These are phyloP conservation scores for Thecophora atra DNA, from an alignment of 2,888 invertebrate genomes.

Conservation along the genomic window DNA sequence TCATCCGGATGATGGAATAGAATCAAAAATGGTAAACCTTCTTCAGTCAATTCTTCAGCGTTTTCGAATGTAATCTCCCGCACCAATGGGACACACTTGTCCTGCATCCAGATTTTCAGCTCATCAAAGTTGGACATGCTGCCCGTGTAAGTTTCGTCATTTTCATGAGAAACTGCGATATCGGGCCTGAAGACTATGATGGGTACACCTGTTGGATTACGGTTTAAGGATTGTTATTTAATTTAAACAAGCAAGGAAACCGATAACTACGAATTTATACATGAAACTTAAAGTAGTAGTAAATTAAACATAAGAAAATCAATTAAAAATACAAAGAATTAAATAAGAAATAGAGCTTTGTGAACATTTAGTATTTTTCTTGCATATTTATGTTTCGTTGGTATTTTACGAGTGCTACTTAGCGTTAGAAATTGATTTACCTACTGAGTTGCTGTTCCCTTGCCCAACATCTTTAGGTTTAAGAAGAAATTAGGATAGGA, in stretches of 20 bases:
- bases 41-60: slow-evolving; percentile 98
- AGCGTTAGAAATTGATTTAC: slow-evolving; percentile 45
- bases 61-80: slow-evolving; percentile 99
- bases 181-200: slow-evolving; percentile 86
- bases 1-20: slow-evolving; percentile 91
- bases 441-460: slow-evolving; percentile 34
- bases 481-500: neutral
- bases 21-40: slow-evolving; percentile 97
- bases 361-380: too few relatives aligned
- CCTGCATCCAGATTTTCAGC: slow-evolving; percentile 87
- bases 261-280: too few relatives aligned
- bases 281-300: too few relatives aligned
- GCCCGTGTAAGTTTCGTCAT: slow-evolving; percentile 85
- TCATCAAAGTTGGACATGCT: slow-evolving; percentile 81
- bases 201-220: slow-evolving; percentile 71
- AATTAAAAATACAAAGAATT: too few relatives aligned
- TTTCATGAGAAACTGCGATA: slow-evolving; percentile 79
- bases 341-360: too few relatives aligned
- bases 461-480: slow-evolving; percentile 34
- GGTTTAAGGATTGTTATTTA: too few relatives aligned
- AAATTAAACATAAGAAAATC: too few relatives aligned
- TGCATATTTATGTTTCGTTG: too few relatives aligned
- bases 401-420: slow-evolving; percentile 3
- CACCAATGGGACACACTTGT: slow-evolving; percentile 95
- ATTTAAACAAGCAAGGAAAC: too few relatives aligned